Percentiles rank a stretch among this genome's conserved stretches.
These are phyloP conservation scores for Cyclophora punctaria DNA, from an alignment of 2,888 invertebrate species.

Conservation along the genomic window DNA sequence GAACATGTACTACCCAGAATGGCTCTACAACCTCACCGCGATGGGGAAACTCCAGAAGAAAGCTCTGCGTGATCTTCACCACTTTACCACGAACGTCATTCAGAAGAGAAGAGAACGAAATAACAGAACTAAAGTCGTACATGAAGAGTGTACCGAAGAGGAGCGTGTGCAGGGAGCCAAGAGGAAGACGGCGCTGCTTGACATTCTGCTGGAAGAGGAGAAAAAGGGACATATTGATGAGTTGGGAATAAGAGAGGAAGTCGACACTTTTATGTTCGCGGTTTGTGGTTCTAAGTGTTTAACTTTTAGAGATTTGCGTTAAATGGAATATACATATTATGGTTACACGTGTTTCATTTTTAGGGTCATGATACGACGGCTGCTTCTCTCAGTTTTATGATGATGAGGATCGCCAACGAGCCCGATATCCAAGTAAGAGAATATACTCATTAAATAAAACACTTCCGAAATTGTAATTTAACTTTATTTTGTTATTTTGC, in stretches of 20 bases:
- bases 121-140: too few species aligned
- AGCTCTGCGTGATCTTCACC: conserved; percentile 54
- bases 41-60: conserved; percentile 3
- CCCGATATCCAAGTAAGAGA: conserved; percentile 38
- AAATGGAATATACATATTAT: too few species aligned
- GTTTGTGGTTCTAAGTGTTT: too few species aligned
- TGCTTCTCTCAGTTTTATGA: conserved; percentile 30
- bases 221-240: conserved; percentile 69
- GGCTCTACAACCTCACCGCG: conserved; percentile 1
- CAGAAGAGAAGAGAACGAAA: conserved; percentile 24
- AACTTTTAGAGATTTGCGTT: too few species aligned
- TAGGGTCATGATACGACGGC: conserved; percentile 60
- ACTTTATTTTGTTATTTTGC: too few species aligned
- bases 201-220: conserved; percentile 72
- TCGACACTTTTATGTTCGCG: conserved; percentile 81
- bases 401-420: conserved; percentile 46
- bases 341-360: conserved; percentile 5
- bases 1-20: conserved; percentile 3
- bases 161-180: too few species aligned
- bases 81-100: conserved; percentile 62
- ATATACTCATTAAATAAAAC: too few species aligned
- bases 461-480: too few species aligned
- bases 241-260: conserved; percentile 76
- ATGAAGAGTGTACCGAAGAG: too few species aligned
- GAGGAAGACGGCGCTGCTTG: conserved; percentile 78